Base-by-base conservation (phyloP, 2,888 invertebrate species). In the Dryocosmus kuriphilus region DNA sequence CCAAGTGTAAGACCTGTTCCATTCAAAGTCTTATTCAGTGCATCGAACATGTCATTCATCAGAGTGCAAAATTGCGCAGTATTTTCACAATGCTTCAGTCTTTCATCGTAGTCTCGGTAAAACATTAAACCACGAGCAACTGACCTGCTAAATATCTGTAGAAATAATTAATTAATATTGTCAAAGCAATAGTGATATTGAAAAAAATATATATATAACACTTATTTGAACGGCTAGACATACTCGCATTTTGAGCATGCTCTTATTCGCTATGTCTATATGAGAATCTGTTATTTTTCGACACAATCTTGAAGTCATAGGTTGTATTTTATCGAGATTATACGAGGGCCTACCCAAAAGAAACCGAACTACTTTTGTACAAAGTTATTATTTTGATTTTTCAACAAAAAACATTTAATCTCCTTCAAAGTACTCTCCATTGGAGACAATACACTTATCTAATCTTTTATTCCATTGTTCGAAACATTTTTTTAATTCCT, bases 61-160 rank as follows among this genome's bases (percentile, higher is more conserved):
- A 55, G 9, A 19, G 9, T 55, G 55, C 55, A 55, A 46, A 82
- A 84, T 22, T 61, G 19, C 0, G 81, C 79, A n/a, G 82, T 82
- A 11, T 61, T 74, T 77, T 83, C 79, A 22, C 61, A 77, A 6
- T 76, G 71, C 38, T 74, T 5, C 3, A 83, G 75, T 27, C 73
- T 73, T 22, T 77, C 41, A 16, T 79, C 65, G 8, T 63, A 78
- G 5, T 77, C 61, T 32, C 75, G 32, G 46, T 79, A 78, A 74
- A 78, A 78, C 30, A 67, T 67, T 19, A 84, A 74, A 11, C 79
- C 81, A 9, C 71, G 65, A 9, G 78, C 63, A 16, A 82, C 82
- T n/a, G 78, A 75, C 6, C 79, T 81, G 71, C 82, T 82, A 60
- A 81, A 82, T 46, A 82, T 73, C 81, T 84, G 77, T 30, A 73